phyloP scores from a whole-genome alignment of 2,888 invertebrate genomes.

The Plebejus argus region DNA sequence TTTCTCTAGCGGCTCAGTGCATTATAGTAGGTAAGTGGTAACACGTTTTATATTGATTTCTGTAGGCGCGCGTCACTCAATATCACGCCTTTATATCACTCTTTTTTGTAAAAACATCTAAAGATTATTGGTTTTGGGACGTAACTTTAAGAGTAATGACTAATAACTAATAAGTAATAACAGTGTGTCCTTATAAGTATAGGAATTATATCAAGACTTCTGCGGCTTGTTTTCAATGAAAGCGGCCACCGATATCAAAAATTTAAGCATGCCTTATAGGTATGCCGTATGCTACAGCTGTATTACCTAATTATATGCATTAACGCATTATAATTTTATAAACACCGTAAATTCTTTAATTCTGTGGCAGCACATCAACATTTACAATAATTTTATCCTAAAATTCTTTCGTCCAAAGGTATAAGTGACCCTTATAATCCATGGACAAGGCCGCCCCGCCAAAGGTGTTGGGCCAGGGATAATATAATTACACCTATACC shows the following conservation, averaged over 20 bases:
- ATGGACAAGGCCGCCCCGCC: not conserved
- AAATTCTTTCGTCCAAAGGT: not conserved
- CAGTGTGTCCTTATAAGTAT: too few relatives aligned
- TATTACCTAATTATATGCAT: too few relatives aligned
- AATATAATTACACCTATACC: slow-evolving; percentile 10
- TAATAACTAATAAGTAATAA: too few relatives aligned
- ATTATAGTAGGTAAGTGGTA: slow-evolving; percentile 23
- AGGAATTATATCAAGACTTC: too few relatives aligned
- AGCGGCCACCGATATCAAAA: too few relatives aligned
- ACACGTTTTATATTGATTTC: not conserved
- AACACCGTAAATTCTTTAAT: not conserved
- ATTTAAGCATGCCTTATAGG: too few relatives aligned
- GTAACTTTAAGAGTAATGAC: too few relatives aligned
- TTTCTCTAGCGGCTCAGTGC: not conserved
- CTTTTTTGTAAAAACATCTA: not conserved
- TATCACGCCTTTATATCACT: not conserved
- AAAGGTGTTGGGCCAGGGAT: slow-evolving; percentile 3
- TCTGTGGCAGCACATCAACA: not conserved
- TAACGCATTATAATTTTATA: too few relatives aligned
- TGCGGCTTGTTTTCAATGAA: too few relatives aligned
- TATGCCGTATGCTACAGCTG: too few relatives aligned
- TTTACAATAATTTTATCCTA: not conserved
- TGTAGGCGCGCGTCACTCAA: not conserved
- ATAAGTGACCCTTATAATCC: slow-evolving; percentile 19
- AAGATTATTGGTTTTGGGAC: not conserved